These are phyloP conservation scores for Orchesella cincta DNA, from an alignment of 1,140 invertebrate species.

Conservation along the genomic window DNA sequence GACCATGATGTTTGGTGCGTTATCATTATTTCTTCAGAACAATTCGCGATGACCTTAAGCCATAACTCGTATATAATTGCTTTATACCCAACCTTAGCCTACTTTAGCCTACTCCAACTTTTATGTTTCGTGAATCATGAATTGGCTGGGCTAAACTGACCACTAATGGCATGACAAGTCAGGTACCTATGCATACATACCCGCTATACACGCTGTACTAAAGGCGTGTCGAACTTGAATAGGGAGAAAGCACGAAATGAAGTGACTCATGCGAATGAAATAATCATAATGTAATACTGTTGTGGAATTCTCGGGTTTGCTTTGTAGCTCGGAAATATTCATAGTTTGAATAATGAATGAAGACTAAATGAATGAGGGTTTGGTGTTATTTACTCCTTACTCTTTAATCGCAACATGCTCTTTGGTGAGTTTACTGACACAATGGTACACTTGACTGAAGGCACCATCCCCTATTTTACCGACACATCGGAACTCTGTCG, in stretches of 20 bases:
- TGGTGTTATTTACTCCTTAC: conserved; percentile 57
- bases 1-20: too few species aligned
- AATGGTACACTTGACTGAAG: conserved; percentile 63
- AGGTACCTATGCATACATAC: too few species aligned
- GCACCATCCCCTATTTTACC: conserved; percentile 64
- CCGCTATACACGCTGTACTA: too few species aligned
- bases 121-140: background rate
- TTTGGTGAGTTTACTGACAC: conserved; percentile 58
- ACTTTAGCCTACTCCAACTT: conserved; percentile 14
- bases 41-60: too few species aligned
- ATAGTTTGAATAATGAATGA: background rate
- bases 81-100: conserved; percentile 17
- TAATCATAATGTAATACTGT: too few species aligned
- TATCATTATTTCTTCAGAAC: too few species aligned
- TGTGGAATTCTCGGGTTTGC: too few species aligned
- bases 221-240: too few species aligned
- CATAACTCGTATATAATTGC: too few species aligned
- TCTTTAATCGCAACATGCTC: conserved; percentile 65
- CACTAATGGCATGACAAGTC: too few species aligned
- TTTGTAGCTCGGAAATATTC: background rate
- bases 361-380: too few species aligned
- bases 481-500: conserved; percentile 58
- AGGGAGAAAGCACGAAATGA: too few species aligned
- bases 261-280: background rate
- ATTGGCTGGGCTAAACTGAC: background rate